A percentile compares a stretch with the other conserved stretches of the same genome.
Evolutionary conservation across 2,888 invertebrate species (phyloP).

Genomic region (Polydrusus pterygomalis): DNA sequence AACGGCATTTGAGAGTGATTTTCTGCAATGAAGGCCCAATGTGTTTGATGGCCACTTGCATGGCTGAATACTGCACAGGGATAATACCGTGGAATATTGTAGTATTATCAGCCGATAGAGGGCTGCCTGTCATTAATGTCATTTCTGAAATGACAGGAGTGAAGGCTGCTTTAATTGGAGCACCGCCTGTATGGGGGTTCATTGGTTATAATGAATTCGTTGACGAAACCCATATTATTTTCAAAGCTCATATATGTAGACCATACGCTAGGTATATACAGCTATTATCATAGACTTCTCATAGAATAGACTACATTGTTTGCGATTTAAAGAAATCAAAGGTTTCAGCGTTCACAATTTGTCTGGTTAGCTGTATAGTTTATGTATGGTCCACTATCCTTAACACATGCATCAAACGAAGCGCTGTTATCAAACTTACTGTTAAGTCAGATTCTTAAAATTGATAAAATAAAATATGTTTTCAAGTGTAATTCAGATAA

Average conservation of each 20-base stretch:
- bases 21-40: slow-evolving; percentile 75
- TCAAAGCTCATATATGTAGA: slow-evolving; percentile 72
- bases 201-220: slow-evolving; percentile 75
- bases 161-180: slow-evolving; percentile 73
- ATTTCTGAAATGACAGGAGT: slow-evolving; percentile 73
- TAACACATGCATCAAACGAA: no score
- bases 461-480: no score
- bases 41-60: slow-evolving; percentile 76
- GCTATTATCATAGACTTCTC: no score
- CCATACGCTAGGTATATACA: slow-evolving; percentile 46
- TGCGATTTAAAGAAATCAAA: no score
- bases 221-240: slow-evolving; percentile 75
- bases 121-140: slow-evolving; percentile 59
- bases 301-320: no score
- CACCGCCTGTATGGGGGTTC: slow-evolving; percentile 80
- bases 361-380: no score
- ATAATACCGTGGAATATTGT: slow-evolving; percentile 74
- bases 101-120: slow-evolving; percentile 76
- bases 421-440: no score
- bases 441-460: no score
- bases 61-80: slow-evolving; percentile 70
- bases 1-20: slow-evolving; percentile 73
- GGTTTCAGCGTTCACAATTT: no score
- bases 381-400: no score
- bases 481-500: no score